A percentile compares a stretch with the other conserved stretches of the same genome.
Conservation (phyloP, 2,888 invertebrate species). For the Rhogogaster chlorosoma region DNA sequence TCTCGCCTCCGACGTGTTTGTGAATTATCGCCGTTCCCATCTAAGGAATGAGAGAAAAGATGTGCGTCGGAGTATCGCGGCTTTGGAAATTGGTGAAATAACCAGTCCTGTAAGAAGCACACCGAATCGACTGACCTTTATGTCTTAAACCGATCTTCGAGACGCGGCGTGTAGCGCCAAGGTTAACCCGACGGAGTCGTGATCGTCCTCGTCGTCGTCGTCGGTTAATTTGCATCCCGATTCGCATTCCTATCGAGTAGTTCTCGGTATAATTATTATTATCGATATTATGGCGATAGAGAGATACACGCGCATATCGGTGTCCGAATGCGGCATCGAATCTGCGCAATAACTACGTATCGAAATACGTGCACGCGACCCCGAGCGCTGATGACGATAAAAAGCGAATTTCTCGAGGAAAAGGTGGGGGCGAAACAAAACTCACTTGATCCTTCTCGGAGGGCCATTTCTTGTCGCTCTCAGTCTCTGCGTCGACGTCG, state of each 20-base stretch:
- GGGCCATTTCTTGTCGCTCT: conserved; percentile 51
- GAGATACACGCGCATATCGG: background rate
- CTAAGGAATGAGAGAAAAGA: background rate
- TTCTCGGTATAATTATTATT: conserved; percentile 35
- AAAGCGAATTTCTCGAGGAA: background rate
- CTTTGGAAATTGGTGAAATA: conserved; percentile 5
- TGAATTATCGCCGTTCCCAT: background rate
- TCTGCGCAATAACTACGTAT: background rate
- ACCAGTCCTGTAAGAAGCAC: conserved; percentile 23
- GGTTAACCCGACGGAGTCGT: conserved; percentile 19
- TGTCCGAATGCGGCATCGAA: background rate
- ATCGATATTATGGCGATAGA: background rate
- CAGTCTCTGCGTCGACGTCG: conserved; percentile 61
- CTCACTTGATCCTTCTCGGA: conserved; percentile 43
- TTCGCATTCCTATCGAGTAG: conserved; percentile 33
- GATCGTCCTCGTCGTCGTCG: background rate
- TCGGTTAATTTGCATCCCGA: conserved; percentile 39
- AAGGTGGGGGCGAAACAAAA: background rate
- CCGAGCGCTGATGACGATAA: background rate
- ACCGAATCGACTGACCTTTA: conserved; percentile 26
- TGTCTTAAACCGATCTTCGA: background rate
- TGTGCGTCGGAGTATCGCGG: background rate
- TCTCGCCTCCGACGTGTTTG: background rate
- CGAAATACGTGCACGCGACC: background rate
- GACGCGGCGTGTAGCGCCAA: conserved; percentile 21